phyloP scores from a whole-genome alignment of 2,797 vertebrate species.

The Enteromius treurensis region DNA sequence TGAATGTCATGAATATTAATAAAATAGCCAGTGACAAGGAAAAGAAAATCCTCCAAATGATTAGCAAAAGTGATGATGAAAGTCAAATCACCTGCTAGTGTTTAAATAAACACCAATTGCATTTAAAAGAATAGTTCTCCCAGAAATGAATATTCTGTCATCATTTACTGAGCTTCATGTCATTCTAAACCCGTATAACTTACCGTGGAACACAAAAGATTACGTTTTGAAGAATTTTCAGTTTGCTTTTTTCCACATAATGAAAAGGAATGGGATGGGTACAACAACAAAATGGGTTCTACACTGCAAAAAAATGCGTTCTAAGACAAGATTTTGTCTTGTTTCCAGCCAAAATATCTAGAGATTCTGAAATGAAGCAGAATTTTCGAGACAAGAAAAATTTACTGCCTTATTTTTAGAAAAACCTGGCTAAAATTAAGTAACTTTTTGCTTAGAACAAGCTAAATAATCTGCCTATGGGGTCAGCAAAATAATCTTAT shows the following conservation, averaged over 20 bases:
- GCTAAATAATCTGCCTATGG: too few species aligned
- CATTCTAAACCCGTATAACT: not conserved
- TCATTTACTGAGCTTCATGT: not conserved
- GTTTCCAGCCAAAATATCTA: too few species aligned
- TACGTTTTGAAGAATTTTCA: not conserved
- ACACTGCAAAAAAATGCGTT: too few species aligned
- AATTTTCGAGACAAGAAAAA: too few species aligned
- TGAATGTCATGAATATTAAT: constrained; percentile 61
- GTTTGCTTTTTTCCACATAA: not conserved
- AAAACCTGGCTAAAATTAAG: too few species aligned
- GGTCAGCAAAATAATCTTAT: too few species aligned
- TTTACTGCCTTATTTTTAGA: too few species aligned
- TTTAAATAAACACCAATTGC: constrained; percentile 25
- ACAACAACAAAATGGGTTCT: not conserved
- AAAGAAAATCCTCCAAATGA: constrained; percentile 54
- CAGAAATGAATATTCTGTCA: not conserved
- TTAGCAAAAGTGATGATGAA: constrained; percentile 46
- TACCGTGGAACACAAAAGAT: not conserved
- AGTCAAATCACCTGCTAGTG: constrained; percentile 39
- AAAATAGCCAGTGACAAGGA: constrained; percentile 42
- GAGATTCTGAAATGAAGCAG: too few species aligned
- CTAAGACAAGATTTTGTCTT: too few species aligned
- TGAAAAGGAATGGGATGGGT: not conserved
- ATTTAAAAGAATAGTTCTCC: not conserved
- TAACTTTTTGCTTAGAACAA: too few species aligned